Base-by-base conservation (phyloP, 30 jellyfish, hydroid and myxozoan genomes). In the Catostylus mosaicus region DNA sequence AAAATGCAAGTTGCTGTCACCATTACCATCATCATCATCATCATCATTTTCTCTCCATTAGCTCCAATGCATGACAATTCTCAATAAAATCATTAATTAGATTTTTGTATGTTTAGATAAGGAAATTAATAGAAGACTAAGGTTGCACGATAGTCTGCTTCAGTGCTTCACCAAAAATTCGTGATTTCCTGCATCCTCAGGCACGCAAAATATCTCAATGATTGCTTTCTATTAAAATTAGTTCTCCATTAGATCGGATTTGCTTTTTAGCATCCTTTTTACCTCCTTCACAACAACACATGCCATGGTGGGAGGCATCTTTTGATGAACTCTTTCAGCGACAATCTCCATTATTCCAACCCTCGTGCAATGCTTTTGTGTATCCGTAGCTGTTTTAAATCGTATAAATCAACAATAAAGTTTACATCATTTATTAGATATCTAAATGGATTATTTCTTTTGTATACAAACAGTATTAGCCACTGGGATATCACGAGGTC, bases 341-440 rank as follows among this genome's bases (percentile, higher is more conserved):
- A 76, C 46, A 76, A 59, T 43, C 88, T 46, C 54, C 38, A 26
- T 75, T 75, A 51, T 30, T 23, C 23, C 20, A n/a, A 37, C 48
- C 30, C 72, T 67, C 88, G 40, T 76, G 78, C 68, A 1, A 5
- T 24, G 52, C 57, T 43, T 26, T 59, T 76, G 88, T 76, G 65
- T 76, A n/a, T 76, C 88, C 88, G 88, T 62, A 27, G 40, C 72
- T 36, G 26, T 45, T 29, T 16, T 45, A 14, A 68, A 34, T 38
- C 65, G 19, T 38, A 7, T 38, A 27, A 6, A 7, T 38, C n/a
- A 34, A 47, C 75, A 48, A 48, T 30, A 30, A 40, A 51, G 62
- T 76, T 52, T 30, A 50, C 35, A 11, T 75, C 75, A 27, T 51
- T 37, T 52, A 26, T 56, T 54, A 45, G 24, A n/a, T 36, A 24